phyloP scores from a whole-genome alignment of 2,797 vertebrate genomes.

The Lagocephalus sceleratus region DNA sequence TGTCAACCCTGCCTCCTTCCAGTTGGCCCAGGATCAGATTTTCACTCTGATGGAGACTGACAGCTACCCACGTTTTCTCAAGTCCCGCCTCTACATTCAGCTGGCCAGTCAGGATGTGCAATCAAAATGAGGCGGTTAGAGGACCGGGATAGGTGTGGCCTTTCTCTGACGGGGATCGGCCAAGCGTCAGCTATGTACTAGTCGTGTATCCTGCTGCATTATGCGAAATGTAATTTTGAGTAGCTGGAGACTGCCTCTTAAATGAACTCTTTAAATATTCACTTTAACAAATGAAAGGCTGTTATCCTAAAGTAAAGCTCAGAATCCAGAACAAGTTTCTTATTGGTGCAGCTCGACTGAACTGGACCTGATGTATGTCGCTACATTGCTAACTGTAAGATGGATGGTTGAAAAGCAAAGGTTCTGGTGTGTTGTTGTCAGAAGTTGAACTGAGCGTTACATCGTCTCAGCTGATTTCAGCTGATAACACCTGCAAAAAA shows the following conservation, averaged over 20 bases:
- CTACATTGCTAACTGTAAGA: too few relatives aligned
- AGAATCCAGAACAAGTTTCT: too few relatives aligned
- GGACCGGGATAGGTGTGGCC: neutral
- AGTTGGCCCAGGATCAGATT: conserved; percentile 88
- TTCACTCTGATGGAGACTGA: conserved; percentile 93
- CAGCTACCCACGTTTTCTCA: conserved; percentile 93
- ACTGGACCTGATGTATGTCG: too few relatives aligned
- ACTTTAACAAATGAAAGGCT: too few relatives aligned
- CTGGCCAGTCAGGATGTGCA: conserved; percentile 74
- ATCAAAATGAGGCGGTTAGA: conserved; percentile 4
- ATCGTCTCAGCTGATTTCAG: too few relatives aligned
- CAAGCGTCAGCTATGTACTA: neutral
- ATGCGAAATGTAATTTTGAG: conserved; percentile 10
- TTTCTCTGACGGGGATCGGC: too few relatives aligned
- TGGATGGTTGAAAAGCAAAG: too few relatives aligned
- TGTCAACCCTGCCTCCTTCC: conserved; percentile 80
- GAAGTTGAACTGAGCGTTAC: too few relatives aligned
- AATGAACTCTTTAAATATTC: neutral
- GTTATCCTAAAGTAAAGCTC: too few relatives aligned
- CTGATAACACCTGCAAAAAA: too few relatives aligned
- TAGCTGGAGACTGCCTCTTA: neutral
- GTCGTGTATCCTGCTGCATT: conserved; percentile 5
- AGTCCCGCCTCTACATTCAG: conserved; percentile 88
- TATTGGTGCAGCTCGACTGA: too few relatives aligned
- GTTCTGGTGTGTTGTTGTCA: too few relatives aligned